phyloP scores from a whole-genome alignment of 2,888 invertebrate genomes.

The Cataglyphis rosenhaueri region DNA sequence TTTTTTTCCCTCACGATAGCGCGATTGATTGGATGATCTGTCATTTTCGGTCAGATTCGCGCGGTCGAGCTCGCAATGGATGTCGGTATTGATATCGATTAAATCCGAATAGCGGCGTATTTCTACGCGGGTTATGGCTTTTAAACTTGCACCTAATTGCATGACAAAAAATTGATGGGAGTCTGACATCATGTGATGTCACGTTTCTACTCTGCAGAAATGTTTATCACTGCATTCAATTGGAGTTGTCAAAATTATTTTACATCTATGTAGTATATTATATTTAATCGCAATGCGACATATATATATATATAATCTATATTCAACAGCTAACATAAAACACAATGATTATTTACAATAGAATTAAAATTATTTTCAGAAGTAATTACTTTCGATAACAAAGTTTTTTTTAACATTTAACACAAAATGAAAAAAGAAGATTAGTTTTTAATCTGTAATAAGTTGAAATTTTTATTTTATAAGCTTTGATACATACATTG shows the following conservation, averaged over 20 bases:
- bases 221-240: not conserved
- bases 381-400: constrained; percentile 12
- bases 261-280: not conserved
- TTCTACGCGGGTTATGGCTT: not conserved
- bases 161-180: constrained; percentile 21
- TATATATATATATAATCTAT: not conserved
- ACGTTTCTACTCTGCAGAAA: not conserved
- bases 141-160: constrained; percentile 25
- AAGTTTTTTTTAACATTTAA: not conserved
- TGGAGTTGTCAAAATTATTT: constrained; percentile 16
- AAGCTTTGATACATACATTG: not conserved
- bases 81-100: constrained; percentile 22
- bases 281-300: constrained; percentile 20
- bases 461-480: not conserved
- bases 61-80: constrained; percentile 6
- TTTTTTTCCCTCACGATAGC: not conserved
- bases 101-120: constrained; percentile 4
- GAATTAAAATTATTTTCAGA: constrained; percentile 17
- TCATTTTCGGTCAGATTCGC: constrained; percentile 28
- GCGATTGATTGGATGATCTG: constrained; percentile 33
- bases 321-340: not conserved
- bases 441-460: not conserved
- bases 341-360: constrained; percentile 20
- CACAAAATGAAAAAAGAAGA: not conserved
- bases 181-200: not conserved